Evolutionary conservation across 2,797 vertebrate species (phyloP), one percentile per base, ranked within the genome.

Genomic region (Melanogrammus aeglefinus): DNA sequence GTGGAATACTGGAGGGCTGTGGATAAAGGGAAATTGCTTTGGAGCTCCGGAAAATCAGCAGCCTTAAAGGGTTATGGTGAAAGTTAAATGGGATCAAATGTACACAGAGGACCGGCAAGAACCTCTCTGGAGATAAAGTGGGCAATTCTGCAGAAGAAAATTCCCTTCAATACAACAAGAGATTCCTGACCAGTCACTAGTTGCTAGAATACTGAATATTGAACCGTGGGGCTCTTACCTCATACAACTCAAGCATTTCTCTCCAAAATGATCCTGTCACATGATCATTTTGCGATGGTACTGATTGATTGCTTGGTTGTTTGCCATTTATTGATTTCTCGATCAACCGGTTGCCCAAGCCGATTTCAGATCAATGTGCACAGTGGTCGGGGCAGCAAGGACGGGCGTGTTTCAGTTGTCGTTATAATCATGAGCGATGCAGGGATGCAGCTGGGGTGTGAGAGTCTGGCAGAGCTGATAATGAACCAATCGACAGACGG

Each of bases 401-500:
- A 9, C n/a, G 57, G 57, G 8, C 10, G 63, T 27, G 8, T 39
- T 69, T 69, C 63, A 69, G 63, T 69, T 27, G 63, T 1, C 24
- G 9, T 69, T 69, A 69, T 69, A 69, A 69, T 27, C 63, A 69
- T 24, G 63, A 27, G 63, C 3, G 24, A 69, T 27, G 63, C 57
- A 72, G 71, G 3, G 14, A 72, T 72, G 70, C n/a, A 71, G 57
- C 21, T 51, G 47, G 16, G 41, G 21, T 51, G 47, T 63, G 38
- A 10, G n/a, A 41, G 33, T 77, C 73, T 76, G 74, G 72, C 72
- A 79, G 80, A 18, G 27, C 81, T 74, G 78, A 85, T 88, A 89
- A 85, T 88, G 84, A 80, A 69, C 80, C 21, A 63, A 76, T 47
- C 75, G 72, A 73, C 86, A 82, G 57, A 7, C 72, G 27, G 75